A percentile compares a stretch with the other conserved stretches of the same genome.
Conservation (phyloP, 1,140 invertebrate genomes). For the Callitettix versicolor region DNA sequence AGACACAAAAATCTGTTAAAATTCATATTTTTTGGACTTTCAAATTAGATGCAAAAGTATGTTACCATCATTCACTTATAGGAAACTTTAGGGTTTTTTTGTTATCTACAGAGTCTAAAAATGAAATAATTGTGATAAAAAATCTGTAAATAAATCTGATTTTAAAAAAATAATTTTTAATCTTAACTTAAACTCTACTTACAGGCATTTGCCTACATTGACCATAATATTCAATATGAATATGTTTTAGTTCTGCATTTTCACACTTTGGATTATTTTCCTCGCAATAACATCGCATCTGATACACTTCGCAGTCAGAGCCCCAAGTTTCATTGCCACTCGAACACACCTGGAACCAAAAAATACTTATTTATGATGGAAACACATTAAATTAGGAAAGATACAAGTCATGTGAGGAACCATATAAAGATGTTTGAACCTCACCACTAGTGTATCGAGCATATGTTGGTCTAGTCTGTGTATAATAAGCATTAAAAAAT, state of each 20-base stretch:
- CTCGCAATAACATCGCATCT: slow-evolving; percentile 79
- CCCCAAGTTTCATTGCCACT: slow-evolving; percentile 89
- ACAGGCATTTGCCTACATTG: slow-evolving; percentile 67
- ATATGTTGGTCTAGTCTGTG: not conserved
- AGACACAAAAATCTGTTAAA: too few species aligned
- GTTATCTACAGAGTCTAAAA: too few species aligned
- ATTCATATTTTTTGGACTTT: too few species aligned
- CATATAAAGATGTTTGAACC: not conserved
- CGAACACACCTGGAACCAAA: slow-evolving; percentile 61
- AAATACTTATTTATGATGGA: not conserved
- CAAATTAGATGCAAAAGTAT: too few species aligned
- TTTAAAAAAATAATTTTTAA: too few species aligned
- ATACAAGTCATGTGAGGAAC: not conserved
- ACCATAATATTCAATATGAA: slow-evolving; percentile 90
- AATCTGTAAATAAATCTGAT: too few species aligned
- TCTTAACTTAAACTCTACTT: slow-evolving; percentile 30
- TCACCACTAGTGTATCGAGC: not conserved
- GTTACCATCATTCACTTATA: too few species aligned
- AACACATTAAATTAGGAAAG: not conserved
- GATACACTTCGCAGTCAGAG: slow-evolving; percentile 86
- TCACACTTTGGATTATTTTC: slow-evolving; percentile 60
- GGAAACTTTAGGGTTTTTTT: too few species aligned
- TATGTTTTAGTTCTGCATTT: slow-evolving; percentile 63
- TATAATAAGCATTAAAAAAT: not conserved
- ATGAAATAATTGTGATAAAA: too few species aligned